Evolutionary conservation across 2,797 vertebrate species (phyloP).

Genomic region (Lepilemur ruficaudatus): DNA sequence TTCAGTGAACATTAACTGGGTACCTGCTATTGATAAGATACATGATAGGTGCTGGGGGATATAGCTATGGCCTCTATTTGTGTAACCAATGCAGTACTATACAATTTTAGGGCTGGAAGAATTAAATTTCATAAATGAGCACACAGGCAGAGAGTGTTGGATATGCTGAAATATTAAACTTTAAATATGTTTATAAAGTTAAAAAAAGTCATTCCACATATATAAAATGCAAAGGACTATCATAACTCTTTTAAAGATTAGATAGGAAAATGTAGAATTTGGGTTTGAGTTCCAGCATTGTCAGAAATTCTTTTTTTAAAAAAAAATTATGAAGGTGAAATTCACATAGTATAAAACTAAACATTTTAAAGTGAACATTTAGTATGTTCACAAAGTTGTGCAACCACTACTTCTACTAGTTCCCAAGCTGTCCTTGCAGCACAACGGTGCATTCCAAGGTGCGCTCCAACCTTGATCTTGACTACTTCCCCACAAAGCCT

Average conservation of each 20-base stretch:
- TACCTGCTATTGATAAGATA: neutral
- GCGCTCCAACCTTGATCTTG: neutral
- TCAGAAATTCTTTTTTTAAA: neutral
- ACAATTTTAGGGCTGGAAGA: neutral
- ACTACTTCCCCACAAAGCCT: neutral
- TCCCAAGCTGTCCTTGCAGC: neutral
- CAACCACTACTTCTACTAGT: neutral
- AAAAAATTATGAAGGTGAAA: neutral
- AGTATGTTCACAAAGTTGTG: neutral
- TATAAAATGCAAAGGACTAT: neutral
- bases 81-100: neutral
- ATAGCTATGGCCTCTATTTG: neutral
- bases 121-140: neutral
- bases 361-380: neutral
- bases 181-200: neutral
- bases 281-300: neutral
- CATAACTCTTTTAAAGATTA: neutral
- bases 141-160: neutral
- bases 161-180: neutral
- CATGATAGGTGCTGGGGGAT: neutral
- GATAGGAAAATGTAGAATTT: neutral
- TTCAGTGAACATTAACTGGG: neutral
- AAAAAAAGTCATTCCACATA: neutral
- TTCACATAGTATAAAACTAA: neutral
- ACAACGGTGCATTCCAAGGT: neutral